Percentiles rank a stretch among this genome's conserved stretches.
Conservation (phyloP, 2,888 invertebrate species). For the Pseudoips prasinana region DNA sequence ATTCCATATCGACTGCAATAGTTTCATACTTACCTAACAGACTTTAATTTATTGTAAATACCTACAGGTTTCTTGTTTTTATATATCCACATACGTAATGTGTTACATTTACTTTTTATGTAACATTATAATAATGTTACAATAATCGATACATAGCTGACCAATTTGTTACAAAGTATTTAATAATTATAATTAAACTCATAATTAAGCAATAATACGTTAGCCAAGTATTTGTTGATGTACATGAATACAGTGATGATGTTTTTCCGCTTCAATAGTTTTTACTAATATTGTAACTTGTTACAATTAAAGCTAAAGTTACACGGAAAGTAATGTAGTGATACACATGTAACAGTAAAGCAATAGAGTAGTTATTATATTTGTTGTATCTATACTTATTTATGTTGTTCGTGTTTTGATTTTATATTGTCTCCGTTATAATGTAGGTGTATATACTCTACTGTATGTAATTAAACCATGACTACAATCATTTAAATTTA, state of each 20-base stretch:
- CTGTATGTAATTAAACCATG: too few relatives aligned
- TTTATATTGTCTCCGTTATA: too few relatives aligned
- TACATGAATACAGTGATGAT: slow-evolving; percentile 8
- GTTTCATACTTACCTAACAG: slow-evolving; percentile 48
- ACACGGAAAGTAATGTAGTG: slow-evolving; percentile 21
- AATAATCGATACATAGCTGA: slow-evolving; percentile 17
- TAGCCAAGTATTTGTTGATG: slow-evolving; percentile 19
- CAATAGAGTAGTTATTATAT: slow-evolving; percentile 46
- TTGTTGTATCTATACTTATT: slow-evolving; percentile 28
- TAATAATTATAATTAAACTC: slow-evolving; percentile 22
- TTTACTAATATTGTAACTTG: background rate
- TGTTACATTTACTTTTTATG: slow-evolving; percentile 20
- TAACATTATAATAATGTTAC: slow-evolving; percentile 12
- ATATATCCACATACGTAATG: slow-evolving; percentile 19
- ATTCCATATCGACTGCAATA: slow-evolving; percentile 74
- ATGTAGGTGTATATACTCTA: too few relatives aligned
- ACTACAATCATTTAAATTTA: too few relatives aligned
- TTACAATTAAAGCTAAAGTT: slow-evolving; percentile 11
- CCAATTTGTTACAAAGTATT: slow-evolving; percentile 32
- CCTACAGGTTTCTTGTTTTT: slow-evolving; percentile 27
- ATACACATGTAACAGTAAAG: slow-evolving; percentile 42
- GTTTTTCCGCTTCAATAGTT: slow-evolving; percentile 9
- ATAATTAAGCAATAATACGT: slow-evolving; percentile 28
- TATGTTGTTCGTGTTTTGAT: too few relatives aligned
- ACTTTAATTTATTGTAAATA: slow-evolving; percentile 28